These are phyloP conservation scores for Volucella bombylans DNA, from an alignment of 2,888 invertebrate species.

Conservation along the genomic window DNA sequence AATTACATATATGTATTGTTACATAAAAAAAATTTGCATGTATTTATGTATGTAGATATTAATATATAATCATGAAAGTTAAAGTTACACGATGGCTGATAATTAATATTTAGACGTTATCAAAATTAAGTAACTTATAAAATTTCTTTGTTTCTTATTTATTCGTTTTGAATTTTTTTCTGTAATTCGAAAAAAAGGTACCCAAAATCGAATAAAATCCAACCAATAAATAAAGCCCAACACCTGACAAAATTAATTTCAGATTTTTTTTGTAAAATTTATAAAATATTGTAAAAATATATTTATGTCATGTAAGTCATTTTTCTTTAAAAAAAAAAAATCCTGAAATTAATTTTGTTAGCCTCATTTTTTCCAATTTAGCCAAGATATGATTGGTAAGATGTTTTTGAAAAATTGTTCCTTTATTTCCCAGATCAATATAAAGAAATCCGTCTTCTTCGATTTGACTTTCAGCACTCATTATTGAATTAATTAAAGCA, in stretches of 20 bases:
- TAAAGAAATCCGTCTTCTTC: slow-evolving; percentile 20
- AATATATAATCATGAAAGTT: slow-evolving; percentile 68
- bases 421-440: slow-evolving; percentile 58
- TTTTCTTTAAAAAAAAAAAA: slow-evolving; percentile 20
- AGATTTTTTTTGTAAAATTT: slow-evolving; percentile 35
- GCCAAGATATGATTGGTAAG: slow-evolving; percentile 34
- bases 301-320: slow-evolving; percentile 17
- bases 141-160: slow-evolving; percentile 26
- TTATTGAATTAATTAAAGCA: slow-evolving; percentile 3
- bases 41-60: slow-evolving; percentile 61
- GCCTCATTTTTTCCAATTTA: slow-evolving; percentile 77
- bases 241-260: slow-evolving; percentile 81
- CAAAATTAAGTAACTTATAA: slow-evolving; percentile 15
- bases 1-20: slow-evolving; percentile 66
- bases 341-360: slow-evolving; percentile 79
- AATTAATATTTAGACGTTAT: slow-evolving; percentile 57
- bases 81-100: slow-evolving; percentile 68
- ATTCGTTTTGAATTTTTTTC: slow-evolving; percentile 12
- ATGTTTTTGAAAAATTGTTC: slow-evolving; percentile 34
- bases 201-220: slow-evolving; percentile 55
- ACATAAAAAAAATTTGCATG: slow-evolving; percentile 40
- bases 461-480: slow-evolving; percentile 19
- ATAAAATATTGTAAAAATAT: slow-evolving; percentile 54
- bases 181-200: slow-evolving; percentile 44
- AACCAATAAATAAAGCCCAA: slow-evolving; percentile 77